A percentile compares a stretch with the other conserved stretches of the same genome.
These are phyloP conservation scores for Tenthredo livida DNA, from an alignment of 2,888 invertebrate species.

Conservation along the genomic window DNA sequence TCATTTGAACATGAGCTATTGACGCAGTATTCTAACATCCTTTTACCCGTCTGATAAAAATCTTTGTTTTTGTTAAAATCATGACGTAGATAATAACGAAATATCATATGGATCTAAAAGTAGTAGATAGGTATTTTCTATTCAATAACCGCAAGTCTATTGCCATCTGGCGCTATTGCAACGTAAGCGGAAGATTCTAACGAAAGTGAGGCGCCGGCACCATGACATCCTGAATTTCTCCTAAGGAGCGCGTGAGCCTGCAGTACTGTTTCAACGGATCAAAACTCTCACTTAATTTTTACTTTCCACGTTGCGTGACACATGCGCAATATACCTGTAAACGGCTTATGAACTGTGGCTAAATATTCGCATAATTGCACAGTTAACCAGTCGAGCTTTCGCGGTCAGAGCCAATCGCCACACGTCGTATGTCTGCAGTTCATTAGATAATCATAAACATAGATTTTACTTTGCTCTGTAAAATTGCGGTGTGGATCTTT, in stretches of 20 bases:
- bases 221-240: background rate
- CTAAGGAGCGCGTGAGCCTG: background rate
- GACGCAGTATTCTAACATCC: background rate
- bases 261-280: background rate
- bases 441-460: conserved; percentile 23
- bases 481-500: background rate
- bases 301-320: conserved; percentile 34
- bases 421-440: background rate
- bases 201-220: background rate
- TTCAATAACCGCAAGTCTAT: background rate
- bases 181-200: conserved; percentile 1
- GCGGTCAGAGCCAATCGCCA: background rate
- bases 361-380: conserved; percentile 37
- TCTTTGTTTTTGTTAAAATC: background rate
- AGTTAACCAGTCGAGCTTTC: background rate
- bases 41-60: background rate
- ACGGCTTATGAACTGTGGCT: background rate
- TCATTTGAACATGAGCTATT: background rate
- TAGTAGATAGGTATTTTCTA: background rate
- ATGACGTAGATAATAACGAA: background rate
- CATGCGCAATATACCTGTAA: background rate
- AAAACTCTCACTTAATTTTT: conserved; percentile 46
- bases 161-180: background rate
- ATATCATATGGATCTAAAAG: background rate
- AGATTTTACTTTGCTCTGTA: background rate